Evolutionary conservation across 2,888 invertebrate genomes (phyloP).

Genomic region (Pedicia rivosa): DNA sequence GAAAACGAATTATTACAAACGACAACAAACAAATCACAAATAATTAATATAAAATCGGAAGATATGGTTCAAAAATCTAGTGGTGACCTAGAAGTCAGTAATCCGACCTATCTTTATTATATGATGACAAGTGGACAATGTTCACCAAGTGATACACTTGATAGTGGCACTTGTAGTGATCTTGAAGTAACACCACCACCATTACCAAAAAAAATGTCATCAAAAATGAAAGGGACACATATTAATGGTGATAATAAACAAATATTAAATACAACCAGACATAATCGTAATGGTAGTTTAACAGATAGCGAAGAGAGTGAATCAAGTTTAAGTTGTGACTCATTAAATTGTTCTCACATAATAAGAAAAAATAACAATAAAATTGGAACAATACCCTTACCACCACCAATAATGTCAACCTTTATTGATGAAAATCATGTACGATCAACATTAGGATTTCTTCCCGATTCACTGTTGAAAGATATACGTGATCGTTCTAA

Average conservation of each 20-base stretch:
- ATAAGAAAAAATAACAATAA: constrained; percentile 18
- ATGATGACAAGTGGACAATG: constrained; percentile 67
- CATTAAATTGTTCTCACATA: constrained; percentile 56
- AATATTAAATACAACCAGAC: constrained; percentile 15
- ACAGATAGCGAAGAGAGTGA: constrained; percentile 45
- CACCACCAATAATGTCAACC: constrained; percentile 18
- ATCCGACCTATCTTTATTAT: constrained; percentile 24
- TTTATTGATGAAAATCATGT: constrained; percentile 28
- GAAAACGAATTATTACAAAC: neutral
- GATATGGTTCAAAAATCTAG: constrained; percentile 16
- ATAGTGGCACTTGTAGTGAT: constrained; percentile 75
- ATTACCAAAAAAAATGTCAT: constrained; percentile 45
- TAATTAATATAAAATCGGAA: constrained; percentile 1
- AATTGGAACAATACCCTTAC: constrained; percentile 16
- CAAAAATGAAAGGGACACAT: constrained; percentile 30
- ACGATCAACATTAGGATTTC: constrained; percentile 32
- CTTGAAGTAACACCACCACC: constrained; percentile 48
- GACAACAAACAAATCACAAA: neutral
- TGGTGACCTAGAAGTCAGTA: constrained; percentile 21
- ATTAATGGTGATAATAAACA: constrained; percentile 19
- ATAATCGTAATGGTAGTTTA: constrained; percentile 33
- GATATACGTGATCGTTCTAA: constrained; percentile 51
- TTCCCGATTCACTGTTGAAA: constrained; percentile 49
- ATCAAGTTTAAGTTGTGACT: constrained; percentile 68
- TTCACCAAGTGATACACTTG: constrained; percentile 64